Percentiles rank a stretch among this genome's conserved stretches.
These are phyloP conservation scores for Pogonocherus hispidulus DNA, from an alignment of 2,888 invertebrate species.

Conservation along the genomic window DNA sequence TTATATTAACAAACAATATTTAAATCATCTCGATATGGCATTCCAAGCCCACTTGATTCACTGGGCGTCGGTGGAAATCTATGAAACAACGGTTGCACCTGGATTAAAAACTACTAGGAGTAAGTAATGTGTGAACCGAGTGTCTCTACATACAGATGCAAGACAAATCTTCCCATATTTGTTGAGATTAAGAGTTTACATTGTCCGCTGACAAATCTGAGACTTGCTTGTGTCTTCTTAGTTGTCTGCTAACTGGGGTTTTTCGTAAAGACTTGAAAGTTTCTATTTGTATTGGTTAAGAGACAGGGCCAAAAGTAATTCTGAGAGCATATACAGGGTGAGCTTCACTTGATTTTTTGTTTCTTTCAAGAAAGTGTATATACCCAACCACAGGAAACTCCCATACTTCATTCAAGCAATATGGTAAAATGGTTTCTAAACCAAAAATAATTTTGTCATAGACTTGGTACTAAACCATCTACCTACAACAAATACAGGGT, in stretches of 20 bases:
- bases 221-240: not conserved
- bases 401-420: no score
- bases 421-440: no score
- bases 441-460: no score
- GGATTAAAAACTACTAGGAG: not conserved
- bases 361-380: no score
- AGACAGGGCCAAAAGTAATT: no score
- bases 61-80: not conserved
- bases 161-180: slow-evolving; percentile 1
- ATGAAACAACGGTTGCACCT: slow-evolving; percentile 4
- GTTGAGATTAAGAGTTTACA: slow-evolving; percentile 2
- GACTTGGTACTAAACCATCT: no score
- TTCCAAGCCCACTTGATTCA: slow-evolving; percentile 1
- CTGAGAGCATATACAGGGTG: no score
- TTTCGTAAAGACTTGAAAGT: no score
- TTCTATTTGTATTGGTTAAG: no score
- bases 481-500: no score
- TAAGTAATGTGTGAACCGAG: slow-evolving; percentile 1
- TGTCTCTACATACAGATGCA: not conserved
- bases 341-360: no score
- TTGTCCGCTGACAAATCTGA: not conserved
- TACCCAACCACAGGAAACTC: no score
- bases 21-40: not conserved
- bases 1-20: slow-evolving; percentile 3
- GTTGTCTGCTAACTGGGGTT: not conserved